Base-by-base conservation (phyloP, 2,888 invertebrate genomes). In the Reticulitermes lucifugus region DNA sequence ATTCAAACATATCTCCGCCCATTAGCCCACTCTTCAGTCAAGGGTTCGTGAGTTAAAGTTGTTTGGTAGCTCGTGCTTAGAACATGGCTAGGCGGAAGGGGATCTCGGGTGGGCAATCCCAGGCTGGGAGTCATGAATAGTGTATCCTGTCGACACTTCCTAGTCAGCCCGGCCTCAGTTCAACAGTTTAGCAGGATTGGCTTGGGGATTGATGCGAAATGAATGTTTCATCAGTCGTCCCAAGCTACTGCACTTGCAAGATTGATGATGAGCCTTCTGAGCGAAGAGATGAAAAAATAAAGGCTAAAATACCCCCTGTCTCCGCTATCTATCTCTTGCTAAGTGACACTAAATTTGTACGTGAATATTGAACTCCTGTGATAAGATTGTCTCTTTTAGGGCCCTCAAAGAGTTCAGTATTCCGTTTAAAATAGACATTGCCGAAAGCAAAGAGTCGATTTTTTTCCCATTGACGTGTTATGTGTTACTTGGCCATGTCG, bases 151-250 rank as follows among this genome's bases (percentile, higher is more conserved):
- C 65, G 25, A 7, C 65, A n/a, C 65, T 65, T 65, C n/a, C 65
- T 65, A n/a, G 65, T n/a, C 65, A 65, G 65, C 7, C 60, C n/a
- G 25, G 65, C n/a, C n/a, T n/a, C n/a, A 14, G 65, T 65, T 65
- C 65, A 65, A 65, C 65, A 65, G 65, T 65, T 65, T 65, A 65
- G n/a, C 65, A 25, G 65, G 65, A 65, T 55, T 55, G 55, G 55
- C 18, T 55, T 55, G 18, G 55, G 55, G 55, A 55, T 65, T 65
- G 65, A 25, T 25, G n/a, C 65, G 65, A 25, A 25, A 65, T 65
- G 25, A 65, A 65, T 65, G 65, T 65, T 65, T n/a, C 65, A 65
- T 60, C 60, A 21, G 9, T 65, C n/a, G 65, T 65, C 65, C 65
- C 9, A 25, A 65, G 25, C 65, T n/a, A 65, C n/a, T 65, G 65